phyloP scores from a whole-genome alignment of 1,140 invertebrate genomes.

The Drosophila chauvacae region DNA sequence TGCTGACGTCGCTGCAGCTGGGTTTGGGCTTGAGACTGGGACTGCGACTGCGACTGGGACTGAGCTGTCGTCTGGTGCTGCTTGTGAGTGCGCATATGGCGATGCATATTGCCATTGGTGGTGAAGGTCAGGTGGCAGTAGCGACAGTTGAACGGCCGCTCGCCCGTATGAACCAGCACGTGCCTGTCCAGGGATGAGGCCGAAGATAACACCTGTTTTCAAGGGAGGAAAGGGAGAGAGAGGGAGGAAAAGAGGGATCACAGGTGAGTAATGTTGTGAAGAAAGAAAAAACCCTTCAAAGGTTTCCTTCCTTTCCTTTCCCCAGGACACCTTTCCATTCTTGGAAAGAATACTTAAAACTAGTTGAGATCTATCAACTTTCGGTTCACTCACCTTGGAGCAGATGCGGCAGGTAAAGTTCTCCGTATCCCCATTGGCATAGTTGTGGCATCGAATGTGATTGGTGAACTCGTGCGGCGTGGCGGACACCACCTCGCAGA shows the following conservation, averaged over 20 bases:
- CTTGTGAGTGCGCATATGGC: constrained; percentile 91
- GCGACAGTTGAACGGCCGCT: constrained; percentile 91
- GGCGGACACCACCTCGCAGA: constrained; percentile 87
- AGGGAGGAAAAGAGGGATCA: neutral
- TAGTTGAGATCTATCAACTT: neutral
- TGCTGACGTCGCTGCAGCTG: constrained; percentile 27
- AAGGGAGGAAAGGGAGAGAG: neutral
- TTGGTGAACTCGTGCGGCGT: constrained; percentile 89
- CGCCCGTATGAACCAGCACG: constrained; percentile 90
- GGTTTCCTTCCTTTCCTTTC: no score
- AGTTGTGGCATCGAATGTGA: constrained; percentile 89
- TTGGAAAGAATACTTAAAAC: neutral
- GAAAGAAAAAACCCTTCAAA: no score
- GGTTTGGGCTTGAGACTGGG: constrained; percentile 21
- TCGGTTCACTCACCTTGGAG: constrained; percentile 83
- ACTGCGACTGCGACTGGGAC: constrained; percentile 62
- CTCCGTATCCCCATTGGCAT: constrained; percentile 85
- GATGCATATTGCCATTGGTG: constrained; percentile 95
- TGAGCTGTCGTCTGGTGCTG: constrained; percentile 83
- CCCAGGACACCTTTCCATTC: constrained; percentile 8
- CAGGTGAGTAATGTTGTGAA: constrained; percentile 29
- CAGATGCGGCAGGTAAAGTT: constrained; percentile 86
- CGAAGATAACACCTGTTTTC: constrained; percentile 88
- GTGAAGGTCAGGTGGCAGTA: constrained; percentile 93
- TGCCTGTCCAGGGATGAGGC: constrained; percentile 91